Evolutionary conservation across 2,888 invertebrate species (phyloP).

Genomic region (Anticlea derivata): DNA sequence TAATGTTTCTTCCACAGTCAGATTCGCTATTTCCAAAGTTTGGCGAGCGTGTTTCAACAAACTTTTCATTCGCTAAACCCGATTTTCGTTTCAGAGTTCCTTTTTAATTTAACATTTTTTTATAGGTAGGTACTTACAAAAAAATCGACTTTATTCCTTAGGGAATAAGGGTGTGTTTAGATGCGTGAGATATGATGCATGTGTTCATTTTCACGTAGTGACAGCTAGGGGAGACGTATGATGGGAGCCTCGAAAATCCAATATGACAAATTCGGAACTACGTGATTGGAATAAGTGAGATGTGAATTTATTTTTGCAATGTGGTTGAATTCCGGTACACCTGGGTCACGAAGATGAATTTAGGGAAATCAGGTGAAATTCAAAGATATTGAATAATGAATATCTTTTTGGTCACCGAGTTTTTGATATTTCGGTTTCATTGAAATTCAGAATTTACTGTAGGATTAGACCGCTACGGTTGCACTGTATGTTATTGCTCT

Average conservation of each 20-base stretch:
- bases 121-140: neutral
- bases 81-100: slow-evolving; percentile 56
- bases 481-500: too few species aligned
- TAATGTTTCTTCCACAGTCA: slow-evolving; percentile 13
- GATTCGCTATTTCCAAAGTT: slow-evolving; percentile 22
- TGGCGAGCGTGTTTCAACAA: slow-evolving; percentile 35
- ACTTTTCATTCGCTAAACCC: slow-evolving; percentile 47
- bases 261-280: slow-evolving; percentile 83
- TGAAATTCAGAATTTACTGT: too few species aligned
- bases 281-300: slow-evolving; percentile 80
- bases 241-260: slow-evolving; percentile 78
- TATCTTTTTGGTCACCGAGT: neutral
- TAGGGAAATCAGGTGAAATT: slow-evolving; percentile 47
- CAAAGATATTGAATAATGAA: slow-evolving; percentile 19
- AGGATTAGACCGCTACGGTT: too few species aligned
- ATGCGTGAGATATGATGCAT: slow-evolving; percentile 63
- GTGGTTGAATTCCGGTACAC: slow-evolving; percentile 51
- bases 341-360: slow-evolving; percentile 57
- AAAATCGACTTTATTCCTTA: slow-evolving; percentile 36
- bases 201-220: slow-evolving; percentile 78
- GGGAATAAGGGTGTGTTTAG: slow-evolving; percentile 48
- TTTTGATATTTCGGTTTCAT: neutral
- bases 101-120: slow-evolving; percentile 34
- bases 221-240: slow-evolving; percentile 75
- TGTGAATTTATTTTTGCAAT: slow-evolving; percentile 70